Percentiles rank a stretch among this genome's conserved stretches.
phyloP scores from a whole-genome alignment of 1,140 invertebrate genomes.

The Trigoniulus corallinus region DNA sequence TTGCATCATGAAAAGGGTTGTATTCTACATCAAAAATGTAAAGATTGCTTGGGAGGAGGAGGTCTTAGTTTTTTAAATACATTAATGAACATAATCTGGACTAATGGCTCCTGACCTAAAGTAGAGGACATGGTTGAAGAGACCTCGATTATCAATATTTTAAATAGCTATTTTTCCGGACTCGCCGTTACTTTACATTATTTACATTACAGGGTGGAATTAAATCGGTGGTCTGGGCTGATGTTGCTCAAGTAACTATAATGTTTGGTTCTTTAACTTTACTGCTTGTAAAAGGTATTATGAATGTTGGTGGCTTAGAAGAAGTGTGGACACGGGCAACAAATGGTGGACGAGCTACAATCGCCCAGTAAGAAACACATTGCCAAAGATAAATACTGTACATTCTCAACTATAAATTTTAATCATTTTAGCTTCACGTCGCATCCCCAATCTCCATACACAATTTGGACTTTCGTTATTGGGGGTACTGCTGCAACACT shows the following conservation, averaged over 20 bases:
- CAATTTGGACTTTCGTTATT: not conserved
- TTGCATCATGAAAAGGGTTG: too few relatives aligned
- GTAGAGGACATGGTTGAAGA: too few relatives aligned
- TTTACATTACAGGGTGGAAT: not conserved
- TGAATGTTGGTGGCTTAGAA: not conserved
- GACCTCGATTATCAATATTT: not conserved
- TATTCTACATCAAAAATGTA: too few relatives aligned
- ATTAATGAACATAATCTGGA: too few relatives aligned
- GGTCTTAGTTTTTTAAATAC: too few relatives aligned
- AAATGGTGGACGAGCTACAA: not conserved
- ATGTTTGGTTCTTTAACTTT: not conserved
- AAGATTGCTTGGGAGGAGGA: too few relatives aligned
- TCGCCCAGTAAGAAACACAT: not conserved
- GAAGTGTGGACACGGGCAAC: not conserved
- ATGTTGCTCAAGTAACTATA: not conserved
- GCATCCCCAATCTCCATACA: not conserved
- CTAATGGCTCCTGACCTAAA: too few relatives aligned
- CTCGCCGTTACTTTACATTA: not conserved
- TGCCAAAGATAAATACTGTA: not conserved
- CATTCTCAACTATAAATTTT: not conserved
- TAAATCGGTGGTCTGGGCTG: not conserved
- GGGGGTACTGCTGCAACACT: not conserved
- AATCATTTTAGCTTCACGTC: not conserved
- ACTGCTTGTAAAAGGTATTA: not conserved
- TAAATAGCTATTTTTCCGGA: not conserved